Conservation (phyloP, 1,140 invertebrate species). For the Musca domestica region DNA sequence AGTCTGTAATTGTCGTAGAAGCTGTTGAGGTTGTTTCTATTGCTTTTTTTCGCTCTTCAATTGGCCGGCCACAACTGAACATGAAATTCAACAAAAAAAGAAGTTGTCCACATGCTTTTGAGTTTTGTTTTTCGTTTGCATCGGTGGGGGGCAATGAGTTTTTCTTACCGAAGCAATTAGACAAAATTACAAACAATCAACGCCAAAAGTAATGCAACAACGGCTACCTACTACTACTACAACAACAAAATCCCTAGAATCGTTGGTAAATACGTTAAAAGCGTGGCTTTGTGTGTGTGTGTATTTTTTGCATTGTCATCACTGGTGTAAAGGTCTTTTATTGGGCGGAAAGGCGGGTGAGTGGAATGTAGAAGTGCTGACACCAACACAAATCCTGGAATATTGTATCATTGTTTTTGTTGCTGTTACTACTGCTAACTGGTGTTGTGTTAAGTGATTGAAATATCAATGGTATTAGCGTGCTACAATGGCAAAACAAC, state of each 20-base stretch:
- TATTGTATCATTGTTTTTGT: too few relatives aligned
- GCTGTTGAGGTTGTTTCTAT: too few relatives aligned
- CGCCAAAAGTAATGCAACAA: neutral
- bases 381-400: constrained; percentile 1
- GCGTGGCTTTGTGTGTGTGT: constrained; percentile 20
- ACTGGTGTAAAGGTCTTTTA: too few relatives aligned
- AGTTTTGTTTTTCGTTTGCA: too few relatives aligned
- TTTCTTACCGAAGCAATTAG: constrained; percentile 20
- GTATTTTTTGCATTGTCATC: neutral
- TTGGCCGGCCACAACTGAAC: too few relatives aligned
- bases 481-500: constrained; percentile 6
- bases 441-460: constrained; percentile 13
- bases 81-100: too few relatives aligned
- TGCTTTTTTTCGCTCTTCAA: too few relatives aligned
- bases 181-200: constrained; percentile 22
- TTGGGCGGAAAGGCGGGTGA: neutral
- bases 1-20: too few relatives aligned
- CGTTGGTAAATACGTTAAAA: constrained; percentile 17
- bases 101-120: too few relatives aligned
- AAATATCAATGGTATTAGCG: constrained; percentile 17
- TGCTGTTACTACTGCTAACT: constrained; percentile 8
- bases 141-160: too few relatives aligned
- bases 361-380: neutral
- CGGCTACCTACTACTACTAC: too few relatives aligned
- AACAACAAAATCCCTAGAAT: constrained; percentile 2